A percentile compares a stretch with the other conserved stretches of the same genome.
Evolutionary conservation across 1,140 invertebrate genomes (phyloP).

Genomic region (Yoshiicerus persimilis): DNA sequence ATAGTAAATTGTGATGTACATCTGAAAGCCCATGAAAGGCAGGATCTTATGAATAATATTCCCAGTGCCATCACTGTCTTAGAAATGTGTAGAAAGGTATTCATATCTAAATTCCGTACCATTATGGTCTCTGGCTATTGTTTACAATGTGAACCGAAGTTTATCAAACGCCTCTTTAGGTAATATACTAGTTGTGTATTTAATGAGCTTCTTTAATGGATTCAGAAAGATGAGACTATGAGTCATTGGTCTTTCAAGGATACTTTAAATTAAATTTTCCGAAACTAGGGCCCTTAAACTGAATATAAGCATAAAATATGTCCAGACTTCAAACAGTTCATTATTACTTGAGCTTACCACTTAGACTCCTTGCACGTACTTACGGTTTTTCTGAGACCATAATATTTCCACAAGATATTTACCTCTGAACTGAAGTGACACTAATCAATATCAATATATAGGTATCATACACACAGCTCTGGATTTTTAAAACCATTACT

Average conservation of each 20-base stretch:
- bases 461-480: too few relatives aligned
- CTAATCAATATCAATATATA: too few relatives aligned
- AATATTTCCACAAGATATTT: too few relatives aligned
- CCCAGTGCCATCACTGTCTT: neutral
- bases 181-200: neutral
- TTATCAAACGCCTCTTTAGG: neutral
- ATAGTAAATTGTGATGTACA: neutral
- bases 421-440: too few relatives aligned
- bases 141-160: too few relatives aligned
- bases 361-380: too few relatives aligned
- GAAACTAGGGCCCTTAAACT: neutral
- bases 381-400: too few relatives aligned
- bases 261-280: neutral
- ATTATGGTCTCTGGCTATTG: neutral
- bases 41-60: neutral
- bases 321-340: too few relatives aligned
- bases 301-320: too few relatives aligned
- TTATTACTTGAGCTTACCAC: too few relatives aligned
- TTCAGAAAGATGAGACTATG: neutral
- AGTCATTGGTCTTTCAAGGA: neutral
- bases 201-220: neutral
- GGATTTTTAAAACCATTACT: too few relatives aligned
- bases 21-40: neutral
- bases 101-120: neutral
- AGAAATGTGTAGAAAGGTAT: too few relatives aligned